Conservation (phyloP, 2,888 invertebrate species). For the Allolobophora icterica region DNA sequence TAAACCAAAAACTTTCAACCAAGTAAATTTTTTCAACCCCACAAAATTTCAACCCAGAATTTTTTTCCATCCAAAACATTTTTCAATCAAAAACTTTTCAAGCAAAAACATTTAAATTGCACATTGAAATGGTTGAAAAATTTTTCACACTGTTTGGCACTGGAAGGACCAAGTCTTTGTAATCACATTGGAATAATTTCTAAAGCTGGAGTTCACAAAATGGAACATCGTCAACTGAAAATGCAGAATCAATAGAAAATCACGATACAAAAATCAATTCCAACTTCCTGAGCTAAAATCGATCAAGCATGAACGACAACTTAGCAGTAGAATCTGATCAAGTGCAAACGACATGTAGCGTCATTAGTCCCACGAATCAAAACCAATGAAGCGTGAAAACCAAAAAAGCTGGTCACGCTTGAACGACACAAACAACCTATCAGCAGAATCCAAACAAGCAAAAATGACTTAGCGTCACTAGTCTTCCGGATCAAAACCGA, state of each 20-base stretch:
- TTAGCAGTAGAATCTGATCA: background rate
- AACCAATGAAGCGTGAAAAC: background rate
- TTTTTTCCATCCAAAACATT: too few species aligned
- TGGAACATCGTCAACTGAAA: too few species aligned
- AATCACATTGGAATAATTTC: background rate
- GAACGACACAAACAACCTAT: background rate
- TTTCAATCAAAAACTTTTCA: too few species aligned
- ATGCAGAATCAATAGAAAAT: background rate
- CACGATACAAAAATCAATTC: background rate
- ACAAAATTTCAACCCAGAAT: too few species aligned
- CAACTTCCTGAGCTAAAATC: background rate
- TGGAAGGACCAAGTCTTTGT: background rate
- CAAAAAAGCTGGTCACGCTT: background rate
- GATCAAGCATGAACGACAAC: background rate
- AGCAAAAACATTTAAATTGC: background rate
- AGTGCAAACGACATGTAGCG: background rate
- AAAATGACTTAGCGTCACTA: background rate
- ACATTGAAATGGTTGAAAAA: background rate
- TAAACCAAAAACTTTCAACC: background rate
- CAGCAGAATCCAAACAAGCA: background rate
- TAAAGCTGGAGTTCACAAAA: too few species aligned
- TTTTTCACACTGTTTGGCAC: background rate
- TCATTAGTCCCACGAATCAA: background rate
- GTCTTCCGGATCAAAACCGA: background rate
- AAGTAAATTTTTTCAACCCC: background rate